A percentile compares a stretch with the other conserved stretches of the same genome.
Evolutionary conservation across 35 echinoderm and acorn worm species (phyloP).

Genomic region (Strongylocentrotus purpuratus): DNA sequence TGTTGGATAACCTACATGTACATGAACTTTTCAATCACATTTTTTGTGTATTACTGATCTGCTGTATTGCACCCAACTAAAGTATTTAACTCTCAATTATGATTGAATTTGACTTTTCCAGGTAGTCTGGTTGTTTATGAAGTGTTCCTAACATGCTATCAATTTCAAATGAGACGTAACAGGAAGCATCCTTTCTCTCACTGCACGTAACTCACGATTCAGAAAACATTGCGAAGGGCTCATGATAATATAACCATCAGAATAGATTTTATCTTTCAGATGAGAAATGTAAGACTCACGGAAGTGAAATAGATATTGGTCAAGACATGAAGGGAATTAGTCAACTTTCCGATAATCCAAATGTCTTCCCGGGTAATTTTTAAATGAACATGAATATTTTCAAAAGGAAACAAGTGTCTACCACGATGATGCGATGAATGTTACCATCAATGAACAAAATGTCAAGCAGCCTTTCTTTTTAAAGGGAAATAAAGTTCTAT

Average conservation of each 20-base stretch:
- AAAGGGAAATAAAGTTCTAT: neutral
- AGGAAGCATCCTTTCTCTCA: neutral
- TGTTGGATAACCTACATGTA: no score
- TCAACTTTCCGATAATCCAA: neutral
- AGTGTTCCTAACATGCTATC: neutral
- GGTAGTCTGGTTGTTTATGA: neutral
- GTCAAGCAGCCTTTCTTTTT: neutral
- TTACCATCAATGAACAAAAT: neutral
- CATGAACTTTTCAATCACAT: no score
- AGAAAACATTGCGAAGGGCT: neutral
- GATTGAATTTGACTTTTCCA: conserved; percentile 3
- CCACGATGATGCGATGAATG: neutral
- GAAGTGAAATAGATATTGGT: neutral
- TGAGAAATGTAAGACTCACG: neutral
- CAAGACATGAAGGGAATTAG: neutral
- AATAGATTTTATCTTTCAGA: neutral
- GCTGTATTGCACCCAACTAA: neutral
- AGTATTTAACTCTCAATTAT: neutral
- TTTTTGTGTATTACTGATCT: neutral
- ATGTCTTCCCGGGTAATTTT: neutral
- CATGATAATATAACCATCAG: neutral
- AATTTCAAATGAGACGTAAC: neutral
- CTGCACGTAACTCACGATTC: neutral
- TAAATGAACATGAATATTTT: no score
- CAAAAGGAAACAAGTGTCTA: neutral